A percentile compares a stretch with the other conserved stretches of the same genome.
Conservation (phyloP, 2,888 invertebrate genomes). For the Cheilosia pagana region DNA sequence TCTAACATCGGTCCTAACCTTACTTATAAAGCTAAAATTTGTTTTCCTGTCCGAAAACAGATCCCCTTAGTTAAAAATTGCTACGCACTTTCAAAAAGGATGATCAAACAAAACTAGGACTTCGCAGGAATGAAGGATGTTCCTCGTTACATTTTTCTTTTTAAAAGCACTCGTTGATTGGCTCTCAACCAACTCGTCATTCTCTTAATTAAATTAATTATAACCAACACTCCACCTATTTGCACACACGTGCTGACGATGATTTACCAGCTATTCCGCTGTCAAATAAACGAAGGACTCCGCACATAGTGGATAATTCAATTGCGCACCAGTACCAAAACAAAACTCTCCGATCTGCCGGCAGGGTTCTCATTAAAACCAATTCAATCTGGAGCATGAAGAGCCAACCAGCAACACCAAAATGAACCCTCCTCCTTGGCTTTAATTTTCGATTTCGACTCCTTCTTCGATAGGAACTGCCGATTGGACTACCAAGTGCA, state of each 20-base stretch:
- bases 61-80: too few species aligned
- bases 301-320: conserved; percentile 62
- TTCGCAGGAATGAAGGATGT: too few species aligned
- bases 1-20: too few species aligned
- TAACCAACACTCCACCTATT: conserved; percentile 21
- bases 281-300: conserved; percentile 64
- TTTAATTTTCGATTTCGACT: conserved; percentile 68
- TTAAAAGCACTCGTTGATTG: too few species aligned
- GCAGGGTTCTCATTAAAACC: conserved; percentile 47
- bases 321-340: conserved; percentile 36
- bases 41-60: too few species aligned
- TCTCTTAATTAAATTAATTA: conserved; percentile 54
- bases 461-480: conserved; percentile 51
- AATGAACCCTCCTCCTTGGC: conserved; percentile 42
- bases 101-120: too few species aligned
- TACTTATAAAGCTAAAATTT: too few species aligned
- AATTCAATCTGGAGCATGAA: conserved; percentile 66
- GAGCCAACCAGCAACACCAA: conserved; percentile 1
- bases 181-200: too few species aligned
- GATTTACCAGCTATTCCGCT: conserved; percentile 47
- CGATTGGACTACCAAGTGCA: conserved; percentile 45
- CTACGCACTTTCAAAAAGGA: too few species aligned
- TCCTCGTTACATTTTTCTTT: too few species aligned
- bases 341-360: conserved; percentile 20
- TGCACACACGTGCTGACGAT: conserved; percentile 27